Base-by-base conservation (phyloP, 2,113 vertebrate species). In the Larimichthys crocea region DNA sequence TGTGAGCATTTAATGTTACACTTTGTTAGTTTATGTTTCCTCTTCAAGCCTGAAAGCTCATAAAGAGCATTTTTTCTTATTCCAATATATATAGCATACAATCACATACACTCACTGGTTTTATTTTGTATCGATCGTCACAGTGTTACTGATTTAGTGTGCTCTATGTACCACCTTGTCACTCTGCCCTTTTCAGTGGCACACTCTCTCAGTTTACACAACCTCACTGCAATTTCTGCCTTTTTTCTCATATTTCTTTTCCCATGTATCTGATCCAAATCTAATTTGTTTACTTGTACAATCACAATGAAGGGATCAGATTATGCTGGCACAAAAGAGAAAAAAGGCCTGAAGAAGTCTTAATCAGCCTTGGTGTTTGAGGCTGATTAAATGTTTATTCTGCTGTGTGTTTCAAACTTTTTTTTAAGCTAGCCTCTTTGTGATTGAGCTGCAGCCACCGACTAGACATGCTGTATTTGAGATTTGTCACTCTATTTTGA, bases 161-260 rank as follows among this genome's bases (percentile, higher is more conserved):
- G 31, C 31, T 63, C 4, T 16, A 31, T 49, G 56, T 49, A 31
- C 52, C 10, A 40, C 55, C 35, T 10, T n/a, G 7, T 76, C 56
- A 49, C 35, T 73, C 29, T 64, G 87, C 76, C 84, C 63, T 79
- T 88, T 74, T 55, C 35, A n/a, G 1, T 31, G 29, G n/a, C 22
- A 44, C 17, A 69, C 22, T 82, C 74, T 83, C 61, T 82, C 20
- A 70, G 62, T 10, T 26, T 82, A 16, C 48, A 4, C 57, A 55
- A 62, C 24, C 64, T 53, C n/a, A 1, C 40, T 59, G 26, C 24
- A 22, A 44, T 64, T 74, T 57, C 60, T 0, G 50, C 52, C 15
- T 72, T 53, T 40, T 52, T 52, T 15, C 46, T 26, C 42, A n/a
- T 73, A 11, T 16, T 67, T 35, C 3, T 55, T 63, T 10, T 9